Evolutionary conservation across 2,888 invertebrate genomes (phyloP).

Genomic region (Neoaliturus tenellus): DNA sequence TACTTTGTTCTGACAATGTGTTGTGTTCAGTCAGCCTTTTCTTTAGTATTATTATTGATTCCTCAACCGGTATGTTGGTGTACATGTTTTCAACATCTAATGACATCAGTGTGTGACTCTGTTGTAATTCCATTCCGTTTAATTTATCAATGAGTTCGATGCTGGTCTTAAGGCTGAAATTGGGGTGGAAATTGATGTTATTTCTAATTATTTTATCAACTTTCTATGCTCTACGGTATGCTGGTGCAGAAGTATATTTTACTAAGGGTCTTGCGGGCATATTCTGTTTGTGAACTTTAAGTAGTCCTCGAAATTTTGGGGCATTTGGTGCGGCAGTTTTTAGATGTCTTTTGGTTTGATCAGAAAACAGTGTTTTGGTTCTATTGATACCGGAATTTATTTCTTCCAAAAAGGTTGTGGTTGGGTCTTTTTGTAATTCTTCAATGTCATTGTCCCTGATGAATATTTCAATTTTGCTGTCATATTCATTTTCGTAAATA

Average conservation of each 20-base stretch:
- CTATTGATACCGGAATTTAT: neutral
- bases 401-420: neutral
- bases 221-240: neutral
- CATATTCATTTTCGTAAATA: slow-evolving; percentile 26
- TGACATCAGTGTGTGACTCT: neutral
- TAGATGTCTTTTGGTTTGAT: neutral
- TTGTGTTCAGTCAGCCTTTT: neutral
- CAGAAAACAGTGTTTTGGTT: neutral
- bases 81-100: slow-evolving; percentile 38
- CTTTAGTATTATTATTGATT: neutral
- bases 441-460: slow-evolving; percentile 4
- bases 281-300: neutral
- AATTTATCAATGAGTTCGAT: neutral
- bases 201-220: neutral
- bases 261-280: neutral
- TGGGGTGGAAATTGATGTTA: neutral
- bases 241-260: slow-evolving; percentile 5
- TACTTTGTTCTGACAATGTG: neutral
- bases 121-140: neutral
- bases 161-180: neutral
- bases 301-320: neutral
- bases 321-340: neutral
- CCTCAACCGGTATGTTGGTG: slow-evolving; percentile 8
- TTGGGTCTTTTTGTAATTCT: neutral
- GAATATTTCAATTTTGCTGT: slow-evolving; percentile 73